Evolutionary conservation across 2,888 invertebrate species (phyloP).

Genomic region (Eupithecia abbreviata): DNA sequence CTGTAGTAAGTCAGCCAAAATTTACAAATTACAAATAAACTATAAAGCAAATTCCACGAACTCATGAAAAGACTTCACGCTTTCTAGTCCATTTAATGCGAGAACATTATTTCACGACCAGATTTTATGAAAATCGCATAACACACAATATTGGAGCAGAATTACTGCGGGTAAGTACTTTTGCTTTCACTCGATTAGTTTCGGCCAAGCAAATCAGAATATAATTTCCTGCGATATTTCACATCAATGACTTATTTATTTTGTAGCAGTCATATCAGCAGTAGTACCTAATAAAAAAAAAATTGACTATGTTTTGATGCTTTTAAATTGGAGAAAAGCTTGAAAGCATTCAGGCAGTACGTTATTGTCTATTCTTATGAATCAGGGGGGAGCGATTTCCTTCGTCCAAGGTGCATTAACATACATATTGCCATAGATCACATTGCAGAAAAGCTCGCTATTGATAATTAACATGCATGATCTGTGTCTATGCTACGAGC

Average conservation of each 20-base stretch:
- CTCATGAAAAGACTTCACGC: constrained; percentile 12
- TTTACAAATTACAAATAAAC: neutral
- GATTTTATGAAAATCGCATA: constrained; percentile 22
- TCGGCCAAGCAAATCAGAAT: constrained; percentile 33
- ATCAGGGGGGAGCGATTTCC: too few species aligned
- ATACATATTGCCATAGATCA: too few species aligned
- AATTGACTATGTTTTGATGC: neutral
- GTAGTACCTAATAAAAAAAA: neutral
- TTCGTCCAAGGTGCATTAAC: too few species aligned
- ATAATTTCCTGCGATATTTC: constrained; percentile 30
- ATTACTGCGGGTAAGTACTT: constrained; percentile 7
- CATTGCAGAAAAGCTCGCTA: too few species aligned
- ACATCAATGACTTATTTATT: constrained; percentile 16
- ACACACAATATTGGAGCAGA: constrained; percentile 27
- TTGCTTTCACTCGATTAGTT: constrained; percentile 42
- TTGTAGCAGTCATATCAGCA: too few species aligned
- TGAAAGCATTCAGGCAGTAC: too few species aligned
- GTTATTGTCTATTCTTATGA: too few species aligned
- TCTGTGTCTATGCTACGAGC: too few species aligned
- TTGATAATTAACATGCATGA: too few species aligned
- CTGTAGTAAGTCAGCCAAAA: neutral
- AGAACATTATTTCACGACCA: neutral
- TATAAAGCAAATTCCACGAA: constrained; percentile 1
- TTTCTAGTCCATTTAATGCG: constrained; percentile 18
- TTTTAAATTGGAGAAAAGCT: neutral